Base-by-base conservation (phyloP, 1,140 invertebrate genomes). In the Plutomurus gul region DNA sequence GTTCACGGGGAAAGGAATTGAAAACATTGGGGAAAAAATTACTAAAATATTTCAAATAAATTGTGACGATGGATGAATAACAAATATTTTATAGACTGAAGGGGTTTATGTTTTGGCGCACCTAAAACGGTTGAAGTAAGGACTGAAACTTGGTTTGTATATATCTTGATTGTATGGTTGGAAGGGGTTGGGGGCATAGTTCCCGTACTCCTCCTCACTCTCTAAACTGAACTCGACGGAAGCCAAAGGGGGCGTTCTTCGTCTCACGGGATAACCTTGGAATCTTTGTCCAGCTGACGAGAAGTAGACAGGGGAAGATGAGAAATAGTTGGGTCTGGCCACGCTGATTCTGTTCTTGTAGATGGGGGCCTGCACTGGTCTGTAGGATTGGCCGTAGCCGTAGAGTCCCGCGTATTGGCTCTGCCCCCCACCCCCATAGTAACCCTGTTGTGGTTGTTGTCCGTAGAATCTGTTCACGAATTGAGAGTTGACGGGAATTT, bases 71-170 rank as follows among this genome's bases (percentile, higher is more conserved):
- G n/a, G n/a, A n/a, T n/a, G n/a, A n/a, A n/a, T n/a, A n/a, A n/a
- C n/a, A n/a, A n/a, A n/a, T n/a, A n/a, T n/a, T n/a, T n/a, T n/a
- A n/a, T n/a, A n/a, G n/a, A n/a, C n/a, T n/a, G n/a, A n/a, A n/a
- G n/a, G n/a, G n/a, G n/a, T n/a, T n/a, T n/a, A n/a, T 43, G 40
- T n/a, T 70, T 33, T 36, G 27, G 16, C 33, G 27, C 20, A 46
- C 70, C 40, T 22, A 27, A 40, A 72, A 25, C 70, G 39, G 36
- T 72, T 72, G 20, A 40, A 72, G 25, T 72, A 18, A 5, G 70
- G 70, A 37, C 70, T 72, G 70, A 72, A 72, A 10, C 70, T 72
- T 13, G 70, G 70, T 72, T 27, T 39, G 10, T 72, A 22, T n/a
- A 27, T 7, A n/a, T n/a, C n/a, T n/a, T n/a, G n/a, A 40, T 43